Evolutionary conservation across 2,113 vertebrate species (phyloP), one percentile per base, ranked within the genome.

Genomic region (Semicossyphus pulcher): DNA sequence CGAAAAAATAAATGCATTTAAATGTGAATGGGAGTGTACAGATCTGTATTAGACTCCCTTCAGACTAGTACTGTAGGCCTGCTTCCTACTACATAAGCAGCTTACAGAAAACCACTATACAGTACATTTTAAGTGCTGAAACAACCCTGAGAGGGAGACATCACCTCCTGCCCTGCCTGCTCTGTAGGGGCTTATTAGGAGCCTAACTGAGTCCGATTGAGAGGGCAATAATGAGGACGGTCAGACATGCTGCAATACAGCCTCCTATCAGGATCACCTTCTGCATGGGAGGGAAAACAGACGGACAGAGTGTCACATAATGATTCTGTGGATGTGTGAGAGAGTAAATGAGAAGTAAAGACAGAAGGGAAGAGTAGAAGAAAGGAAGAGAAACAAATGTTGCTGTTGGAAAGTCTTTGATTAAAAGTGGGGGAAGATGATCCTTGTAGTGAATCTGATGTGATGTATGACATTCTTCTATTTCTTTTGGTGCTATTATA

Each of bases 191-290:
- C 37, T 42, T 80, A 18, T 32, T n/a, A 63, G 52, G 25, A 23
- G 66, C 59, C 70, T 88, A 94, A 86, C 82, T 88, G 80, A 94
- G 83, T 75, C 87, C 91, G 34, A 87, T 73, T 44, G 88, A 79
- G 11, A 94, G 87, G 14, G 81, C 79, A 78, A 92, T 86, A 89
- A 93, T 79, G 75, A 94, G 86, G 76, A 94, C 26, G 59, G 54
- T 71, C 52, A 93, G 9, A 72, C 84, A 87, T 10, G 80, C 58
- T 8, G 85, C 89, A 59, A 92, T 42, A 81, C 93, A 94, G 45
- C 81, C 79, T 49, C 83, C 91, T 75, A 94, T 90, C 62, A 93
- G 83, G 66, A 94, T 83, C 89, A 86, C 42, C 83, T 94, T 94
- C 93, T 94, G 93, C 63, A 76, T 56, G 25, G 49, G 48, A 32